These are phyloP conservation scores for Ennomos quercinarius DNA, from an alignment of 2,888 invertebrate genomes.

Conservation along the genomic window DNA sequence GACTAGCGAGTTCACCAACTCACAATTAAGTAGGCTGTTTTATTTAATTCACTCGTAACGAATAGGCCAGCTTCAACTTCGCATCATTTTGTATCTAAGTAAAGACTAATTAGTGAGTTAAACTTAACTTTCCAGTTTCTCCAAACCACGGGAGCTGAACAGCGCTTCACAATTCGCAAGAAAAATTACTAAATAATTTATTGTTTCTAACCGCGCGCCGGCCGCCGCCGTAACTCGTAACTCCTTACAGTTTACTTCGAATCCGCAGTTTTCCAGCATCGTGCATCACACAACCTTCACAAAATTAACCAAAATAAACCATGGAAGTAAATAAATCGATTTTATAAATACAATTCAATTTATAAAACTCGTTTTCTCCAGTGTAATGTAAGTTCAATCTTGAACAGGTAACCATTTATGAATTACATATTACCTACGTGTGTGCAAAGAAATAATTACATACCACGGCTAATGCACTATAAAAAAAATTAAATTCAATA, in stretches of 20 bases:
- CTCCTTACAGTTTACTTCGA: constrained; percentile 54
- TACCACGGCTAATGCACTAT: background rate
- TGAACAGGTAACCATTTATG: constrained; percentile 15
- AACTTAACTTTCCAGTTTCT: constrained; percentile 45
- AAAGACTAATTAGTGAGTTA: constrained; percentile 38
- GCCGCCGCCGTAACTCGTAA: too few relatives aligned
- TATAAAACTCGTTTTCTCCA: constrained; percentile 16
- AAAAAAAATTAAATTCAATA: background rate
- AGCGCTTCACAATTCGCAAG: constrained; percentile 71
- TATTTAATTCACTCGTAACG: constrained; percentile 34
- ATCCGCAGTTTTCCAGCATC: constrained; percentile 50
- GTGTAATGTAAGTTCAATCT: background rate
- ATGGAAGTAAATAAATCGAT: constrained; percentile 8
- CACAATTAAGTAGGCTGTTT: constrained; percentile 1
- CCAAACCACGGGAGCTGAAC: constrained; percentile 71
- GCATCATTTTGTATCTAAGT: constrained; percentile 41
- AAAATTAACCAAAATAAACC: constrained; percentile 29
- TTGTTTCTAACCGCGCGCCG: constrained; percentile 49
- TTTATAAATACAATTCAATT: constrained; percentile 16
- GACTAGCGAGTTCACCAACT: too few relatives aligned
- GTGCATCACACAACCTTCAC: constrained; percentile 20
- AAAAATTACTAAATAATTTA: constrained; percentile 75
- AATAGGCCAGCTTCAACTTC: constrained; percentile 47
- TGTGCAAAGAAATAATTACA: constrained; percentile 15
- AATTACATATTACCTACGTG: constrained; percentile 1